A percentile compares a stretch with the other conserved stretches of the same genome.
Conservation (phyloP, 2,113 vertebrate genomes). For the Echinops telfairi region DNA sequence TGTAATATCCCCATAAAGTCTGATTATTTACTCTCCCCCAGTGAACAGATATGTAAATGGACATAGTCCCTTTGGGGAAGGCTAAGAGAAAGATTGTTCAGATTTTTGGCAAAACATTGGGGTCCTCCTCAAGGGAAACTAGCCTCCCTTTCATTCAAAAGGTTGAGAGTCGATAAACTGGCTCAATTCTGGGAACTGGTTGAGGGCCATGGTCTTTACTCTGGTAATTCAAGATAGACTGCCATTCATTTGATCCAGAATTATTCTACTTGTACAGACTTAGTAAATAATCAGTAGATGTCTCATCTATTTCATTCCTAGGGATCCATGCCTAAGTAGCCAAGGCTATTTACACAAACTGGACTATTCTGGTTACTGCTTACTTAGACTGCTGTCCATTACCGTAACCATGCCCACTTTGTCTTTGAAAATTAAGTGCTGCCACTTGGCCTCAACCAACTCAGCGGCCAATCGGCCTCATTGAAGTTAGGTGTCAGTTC, state of each 20-base stretch:
- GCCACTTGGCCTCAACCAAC: background rate
- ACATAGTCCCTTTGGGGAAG: background rate
- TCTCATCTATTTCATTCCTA: background rate
- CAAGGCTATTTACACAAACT: background rate
- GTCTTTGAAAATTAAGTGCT: background rate
- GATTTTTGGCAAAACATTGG: background rate
- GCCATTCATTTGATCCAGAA: background rate
- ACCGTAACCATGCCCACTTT: too few species aligned
- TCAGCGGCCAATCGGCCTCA: background rate
- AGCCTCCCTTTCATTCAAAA: background rate
- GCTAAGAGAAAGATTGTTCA: background rate
- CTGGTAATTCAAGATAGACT: background rate
- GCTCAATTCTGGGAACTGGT: background rate
- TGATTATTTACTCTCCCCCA: background rate
- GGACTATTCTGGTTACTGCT: background rate
- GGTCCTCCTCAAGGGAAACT: background rate
- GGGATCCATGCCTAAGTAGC: background rate
- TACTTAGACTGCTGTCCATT: background rate
- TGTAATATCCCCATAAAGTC: background rate
- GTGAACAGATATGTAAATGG: background rate
- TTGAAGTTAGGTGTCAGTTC: background rate
- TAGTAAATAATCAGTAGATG: background rate
- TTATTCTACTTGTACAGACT: background rate
- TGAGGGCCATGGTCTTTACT: background rate
- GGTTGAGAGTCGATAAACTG: background rate